Base-by-base conservation (phyloP, 2,888 invertebrate genomes). In the Erebia epiphron region DNA sequence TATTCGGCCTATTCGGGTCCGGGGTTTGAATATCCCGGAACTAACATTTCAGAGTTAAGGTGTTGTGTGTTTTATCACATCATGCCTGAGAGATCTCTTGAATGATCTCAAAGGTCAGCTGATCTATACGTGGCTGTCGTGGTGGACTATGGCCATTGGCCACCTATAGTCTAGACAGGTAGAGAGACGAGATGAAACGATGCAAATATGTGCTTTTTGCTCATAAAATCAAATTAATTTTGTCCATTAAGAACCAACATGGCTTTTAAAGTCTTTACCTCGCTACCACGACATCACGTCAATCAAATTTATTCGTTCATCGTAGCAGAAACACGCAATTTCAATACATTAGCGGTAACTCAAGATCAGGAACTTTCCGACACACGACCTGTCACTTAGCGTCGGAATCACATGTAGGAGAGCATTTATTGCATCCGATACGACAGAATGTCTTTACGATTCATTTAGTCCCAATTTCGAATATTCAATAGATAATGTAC, bases 341-440 rank as follows among this genome's bases (percentile, higher is more conserved):
- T 81, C 82, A 82, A 79, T 81, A 82, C 81, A 81, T 83, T 81
- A 80, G 67, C 72, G 65, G 73, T 79, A 78, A 79, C 76, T 75
- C 74, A 77, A 73, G 76, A 35, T 35, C 35, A 35, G 35, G 35
- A 76, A 75, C 67, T 74, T 72, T 75, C 75, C 77, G 70, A 76
- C 81, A 79, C 78, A 79, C 77, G 77, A 79, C 79, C 81, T 82
- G 84, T 83, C 85, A 83, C 81, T 83, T 83, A 84, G 75, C 77
- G 77, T 57, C 57, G 49, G 62, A 70, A 50, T 64, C 69, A 67
- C 66, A 65, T 60, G 14, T 21, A 52, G 21, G 66, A 58, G 18
- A 16, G n/a, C 13, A 18, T 35, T 70, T 72, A 56, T 7, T 16
- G 11, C 16, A 14, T 46, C 60, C 72, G 70, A 72, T 21, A 71